Evolutionary conservation across 23 tunicate species (phyloP).

Genomic region (Styela clava): DNA sequence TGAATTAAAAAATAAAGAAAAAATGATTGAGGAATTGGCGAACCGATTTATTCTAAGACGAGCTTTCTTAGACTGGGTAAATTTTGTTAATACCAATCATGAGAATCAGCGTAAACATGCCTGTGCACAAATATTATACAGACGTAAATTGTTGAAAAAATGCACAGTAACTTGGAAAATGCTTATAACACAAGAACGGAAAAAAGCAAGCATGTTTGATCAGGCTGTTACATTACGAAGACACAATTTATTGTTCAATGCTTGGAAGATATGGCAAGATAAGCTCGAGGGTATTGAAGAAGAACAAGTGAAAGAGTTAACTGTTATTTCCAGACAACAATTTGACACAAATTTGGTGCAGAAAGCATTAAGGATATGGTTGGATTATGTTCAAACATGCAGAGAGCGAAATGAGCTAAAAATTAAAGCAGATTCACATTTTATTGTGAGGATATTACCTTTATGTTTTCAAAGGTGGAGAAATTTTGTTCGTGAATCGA

Average conservation of each 20-base stretch:
- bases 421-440: slow-evolving; percentile 61
- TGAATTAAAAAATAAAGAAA: slow-evolving; percentile 3
- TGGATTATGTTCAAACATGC: slow-evolving; percentile 13
- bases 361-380: background rate
- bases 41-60: slow-evolving; percentile 25
- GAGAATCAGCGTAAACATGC: slow-evolving; percentile 32
- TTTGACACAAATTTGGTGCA: slow-evolving; percentile 8
- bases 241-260: slow-evolving; percentile 11
- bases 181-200: slow-evolving; percentile 3
- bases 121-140: slow-evolving; percentile 28
- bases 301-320: slow-evolving; percentile 39
- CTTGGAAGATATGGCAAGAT: slow-evolving; percentile 50
- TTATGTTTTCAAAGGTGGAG: slow-evolving; percentile 47
- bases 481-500: slow-evolving; percentile 35
- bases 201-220: background rate
- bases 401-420: slow-evolving; percentile 15
- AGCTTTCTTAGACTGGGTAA: slow-evolving; percentile 36
- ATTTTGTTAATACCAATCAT: slow-evolving; percentile 18
- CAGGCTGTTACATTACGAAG: background rate
- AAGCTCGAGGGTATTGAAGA: slow-evolving; percentile 64
- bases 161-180: slow-evolving; percentile 18
- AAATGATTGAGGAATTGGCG: slow-evolving; percentile 1
- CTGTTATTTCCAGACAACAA: slow-evolving; percentile 41
- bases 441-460: slow-evolving; percentile 58
- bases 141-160: slow-evolving; percentile 1